Conservation (phyloP, 2,113 vertebrate genomes). For the Rhynchomys soricoides region DNA sequence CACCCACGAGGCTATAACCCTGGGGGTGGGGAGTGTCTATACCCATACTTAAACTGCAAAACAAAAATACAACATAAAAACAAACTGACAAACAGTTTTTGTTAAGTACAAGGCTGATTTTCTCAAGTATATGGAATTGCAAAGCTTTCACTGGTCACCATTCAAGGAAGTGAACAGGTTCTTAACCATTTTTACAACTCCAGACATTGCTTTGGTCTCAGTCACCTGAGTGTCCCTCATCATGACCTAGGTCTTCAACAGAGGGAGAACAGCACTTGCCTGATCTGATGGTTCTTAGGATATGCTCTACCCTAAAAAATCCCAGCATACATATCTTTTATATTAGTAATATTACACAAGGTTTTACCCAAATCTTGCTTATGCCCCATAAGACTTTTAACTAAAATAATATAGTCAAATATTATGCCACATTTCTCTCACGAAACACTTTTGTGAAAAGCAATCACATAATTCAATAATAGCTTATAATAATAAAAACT, state of each 20-base stretch:
- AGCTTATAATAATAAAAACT: conserved; percentile 62
- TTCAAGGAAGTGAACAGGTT: background rate
- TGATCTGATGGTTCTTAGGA: background rate
- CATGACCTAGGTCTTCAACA: background rate
- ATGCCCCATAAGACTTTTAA: conserved; percentile 35
- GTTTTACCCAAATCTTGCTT: conserved; percentile 8
- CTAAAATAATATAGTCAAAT: conserved; percentile 46
- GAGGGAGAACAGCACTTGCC: background rate
- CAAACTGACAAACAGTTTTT: background rate
- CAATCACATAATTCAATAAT: conserved; percentile 27
- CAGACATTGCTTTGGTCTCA: background rate
- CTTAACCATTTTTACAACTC: background rate
- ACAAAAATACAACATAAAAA: background rate
- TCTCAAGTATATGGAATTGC: conserved; percentile 19
- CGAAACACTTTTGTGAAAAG: background rate
- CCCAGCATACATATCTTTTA: background rate
- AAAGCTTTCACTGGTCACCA: background rate
- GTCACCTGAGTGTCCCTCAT: background rate
- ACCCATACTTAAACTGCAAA: background rate
- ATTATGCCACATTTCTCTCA: conserved; percentile 42
- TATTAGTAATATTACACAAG: background rate
- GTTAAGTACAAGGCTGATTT: background rate
- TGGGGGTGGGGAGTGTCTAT: background rate
- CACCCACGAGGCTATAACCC: background rate
- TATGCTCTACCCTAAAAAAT: background rate